These are phyloP conservation scores for Bubalus kerabau DNA, from an alignment of 2,113 vertebrate genomes.

Conservation along the genomic window DNA sequence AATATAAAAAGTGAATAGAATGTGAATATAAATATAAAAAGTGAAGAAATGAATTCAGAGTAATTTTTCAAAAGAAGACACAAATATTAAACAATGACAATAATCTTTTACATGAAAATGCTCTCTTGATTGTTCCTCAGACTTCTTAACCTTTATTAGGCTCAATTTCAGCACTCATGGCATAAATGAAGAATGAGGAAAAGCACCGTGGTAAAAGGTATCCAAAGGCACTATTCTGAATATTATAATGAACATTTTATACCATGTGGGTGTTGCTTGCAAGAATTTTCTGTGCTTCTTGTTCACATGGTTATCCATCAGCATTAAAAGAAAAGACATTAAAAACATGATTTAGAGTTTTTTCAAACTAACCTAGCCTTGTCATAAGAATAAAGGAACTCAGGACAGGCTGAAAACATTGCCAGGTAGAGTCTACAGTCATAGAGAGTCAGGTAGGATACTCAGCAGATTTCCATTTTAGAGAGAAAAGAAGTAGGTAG, in stretches of 20 bases:
- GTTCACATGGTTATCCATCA: neutral
- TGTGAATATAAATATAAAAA: neutral
- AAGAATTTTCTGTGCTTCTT: neutral
- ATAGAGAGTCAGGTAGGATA: neutral
- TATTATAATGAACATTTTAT: neutral
- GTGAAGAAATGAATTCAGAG: neutral
- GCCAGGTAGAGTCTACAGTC: neutral
- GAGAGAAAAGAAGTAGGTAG: neutral
- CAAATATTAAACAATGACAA: neutral
- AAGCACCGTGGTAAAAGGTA: neutral
- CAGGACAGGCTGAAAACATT: neutral
- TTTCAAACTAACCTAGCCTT: conserved; percentile 5
- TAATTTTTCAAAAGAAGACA: neutral
- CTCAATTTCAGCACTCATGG: neutral
- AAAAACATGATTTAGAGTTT: neutral
- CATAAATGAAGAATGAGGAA: neutral
- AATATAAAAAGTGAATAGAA: neutral
- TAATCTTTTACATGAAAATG: neutral
- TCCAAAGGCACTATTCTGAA: neutral
- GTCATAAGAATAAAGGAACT: neutral
- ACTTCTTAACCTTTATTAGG: neutral
- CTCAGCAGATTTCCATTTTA: neutral
- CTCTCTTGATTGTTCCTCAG: neutral
- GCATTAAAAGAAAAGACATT: neutral
- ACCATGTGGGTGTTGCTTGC: neutral